Conservation (phyloP, 2,113 vertebrate genomes). For the Mustelus asterias region DNA sequence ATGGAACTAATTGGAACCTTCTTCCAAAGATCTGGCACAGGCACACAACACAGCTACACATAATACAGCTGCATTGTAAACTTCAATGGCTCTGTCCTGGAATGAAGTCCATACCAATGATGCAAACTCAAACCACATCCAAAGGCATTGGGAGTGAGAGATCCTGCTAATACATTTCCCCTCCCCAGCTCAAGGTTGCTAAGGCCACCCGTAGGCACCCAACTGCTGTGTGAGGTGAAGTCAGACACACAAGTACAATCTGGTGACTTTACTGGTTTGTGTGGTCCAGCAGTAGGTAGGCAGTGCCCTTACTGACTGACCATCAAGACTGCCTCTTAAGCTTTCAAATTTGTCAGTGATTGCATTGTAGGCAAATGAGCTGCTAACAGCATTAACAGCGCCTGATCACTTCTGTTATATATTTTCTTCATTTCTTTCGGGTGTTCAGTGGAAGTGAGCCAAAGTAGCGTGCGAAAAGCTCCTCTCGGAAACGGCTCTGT, state of each 20-base stretch:
- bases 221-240: not conserved
- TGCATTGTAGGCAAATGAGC: slow-evolving; percentile 5
- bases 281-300: not conserved
- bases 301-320: not conserved
- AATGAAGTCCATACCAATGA: not conserved
- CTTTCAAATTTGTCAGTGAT: not conserved
- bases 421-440: slow-evolving; percentile 11
- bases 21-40: not conserved
- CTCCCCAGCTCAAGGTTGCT: not conserved
- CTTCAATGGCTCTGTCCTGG: not conserved
- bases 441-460: slow-evolving; percentile 8
- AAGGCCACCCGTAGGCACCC: not conserved
- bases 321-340: not conserved
- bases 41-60: too few relatives aligned
- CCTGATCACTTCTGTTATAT: not conserved
- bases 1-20: not conserved
- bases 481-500: slow-evolving; percentile 25
- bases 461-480: slow-evolving; percentile 5
- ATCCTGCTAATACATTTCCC: not conserved
- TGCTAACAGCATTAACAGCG: slow-evolving; percentile 17
- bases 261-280: not conserved
- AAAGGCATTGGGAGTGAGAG: not conserved
- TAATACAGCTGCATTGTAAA: not conserved
- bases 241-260: not conserved
- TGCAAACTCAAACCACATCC: not conserved